These are phyloP conservation scores for Trichopoda pennipes DNA, from an alignment of 2,888 invertebrate genomes.

Conservation along the genomic window DNA sequence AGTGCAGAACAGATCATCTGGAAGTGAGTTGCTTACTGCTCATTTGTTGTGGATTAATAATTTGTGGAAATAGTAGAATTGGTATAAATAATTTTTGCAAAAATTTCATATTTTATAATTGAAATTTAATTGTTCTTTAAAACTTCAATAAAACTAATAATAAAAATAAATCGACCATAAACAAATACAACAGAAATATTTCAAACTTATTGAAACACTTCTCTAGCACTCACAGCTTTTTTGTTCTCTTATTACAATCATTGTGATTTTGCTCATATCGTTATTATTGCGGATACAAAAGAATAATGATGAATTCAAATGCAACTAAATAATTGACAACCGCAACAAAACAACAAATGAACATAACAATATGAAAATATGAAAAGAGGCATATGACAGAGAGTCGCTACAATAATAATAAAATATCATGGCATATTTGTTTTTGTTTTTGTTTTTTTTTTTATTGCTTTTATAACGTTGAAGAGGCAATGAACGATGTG, in stretches of 20 bases:
- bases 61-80: no score
- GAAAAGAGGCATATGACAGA: conserved; percentile 32
- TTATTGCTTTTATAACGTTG: no score
- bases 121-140: no score
- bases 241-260: background rate
- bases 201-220: no score
- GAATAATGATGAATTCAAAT: conserved; percentile 24
- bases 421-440: conserved; percentile 18
- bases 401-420: conserved; percentile 23
- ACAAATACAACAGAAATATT: no score
- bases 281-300: conserved; percentile 16
- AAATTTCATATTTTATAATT: no score
- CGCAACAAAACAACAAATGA: conserved; percentile 9
- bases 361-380: background rate
- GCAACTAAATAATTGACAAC: background rate
- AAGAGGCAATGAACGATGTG: conserved; percentile 27
- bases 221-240: background rate
- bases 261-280: conserved; percentile 9
- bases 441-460: background rate
- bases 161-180: no score
- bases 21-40: no score
- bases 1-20: no score
- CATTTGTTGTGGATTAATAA: no score
- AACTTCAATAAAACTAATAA: no score
- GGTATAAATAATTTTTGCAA: no score